Evolutionary conservation across 2,888 invertebrate species (phyloP).

Genomic region (Gymnocheta viridis): DNA sequence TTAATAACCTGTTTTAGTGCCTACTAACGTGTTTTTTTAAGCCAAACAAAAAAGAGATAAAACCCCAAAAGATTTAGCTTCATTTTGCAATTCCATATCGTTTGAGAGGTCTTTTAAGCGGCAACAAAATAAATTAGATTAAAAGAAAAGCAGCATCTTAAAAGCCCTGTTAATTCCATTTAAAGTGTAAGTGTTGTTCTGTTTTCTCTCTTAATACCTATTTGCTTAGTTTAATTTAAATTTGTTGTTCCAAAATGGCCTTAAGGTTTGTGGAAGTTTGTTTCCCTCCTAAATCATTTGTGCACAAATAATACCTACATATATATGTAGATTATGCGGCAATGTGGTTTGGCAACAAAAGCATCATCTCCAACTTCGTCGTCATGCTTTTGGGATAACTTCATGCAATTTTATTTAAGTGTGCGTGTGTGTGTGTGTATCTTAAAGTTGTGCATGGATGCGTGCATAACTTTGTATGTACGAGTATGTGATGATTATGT

Average conservation of each 20-base stretch:
- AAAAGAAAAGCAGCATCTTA: not conserved
- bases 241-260: constrained; percentile 29
- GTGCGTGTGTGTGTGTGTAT: not conserved
- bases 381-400: constrained; percentile 21
- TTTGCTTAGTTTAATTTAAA: constrained; percentile 21
- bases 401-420: not conserved
- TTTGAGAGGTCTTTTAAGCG: constrained; percentile 39
- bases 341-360: constrained; percentile 45
- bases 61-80: constrained; percentile 52
- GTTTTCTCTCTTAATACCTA: not conserved
- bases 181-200: constrained; percentile 54
- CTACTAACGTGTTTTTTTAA: constrained; percentile 27
- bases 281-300: constrained; percentile 42
- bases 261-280: constrained; percentile 51
- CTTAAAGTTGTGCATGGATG: not conserved
- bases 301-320: not conserved
- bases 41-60: constrained; percentile 9
- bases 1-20: constrained; percentile 69
- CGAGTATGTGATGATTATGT: no score
- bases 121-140: constrained; percentile 1
- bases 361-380: constrained; percentile 25
- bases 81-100: constrained; percentile 54
- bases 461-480: not conserved
- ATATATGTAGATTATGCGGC: not conserved
- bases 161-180: constrained; percentile 21